A percentile compares a stretch with the other conserved stretches of the same genome.
Evolutionary conservation across 1,140 invertebrate genomes (phyloP).

Genomic region (Drosophila murphyi): DNA sequence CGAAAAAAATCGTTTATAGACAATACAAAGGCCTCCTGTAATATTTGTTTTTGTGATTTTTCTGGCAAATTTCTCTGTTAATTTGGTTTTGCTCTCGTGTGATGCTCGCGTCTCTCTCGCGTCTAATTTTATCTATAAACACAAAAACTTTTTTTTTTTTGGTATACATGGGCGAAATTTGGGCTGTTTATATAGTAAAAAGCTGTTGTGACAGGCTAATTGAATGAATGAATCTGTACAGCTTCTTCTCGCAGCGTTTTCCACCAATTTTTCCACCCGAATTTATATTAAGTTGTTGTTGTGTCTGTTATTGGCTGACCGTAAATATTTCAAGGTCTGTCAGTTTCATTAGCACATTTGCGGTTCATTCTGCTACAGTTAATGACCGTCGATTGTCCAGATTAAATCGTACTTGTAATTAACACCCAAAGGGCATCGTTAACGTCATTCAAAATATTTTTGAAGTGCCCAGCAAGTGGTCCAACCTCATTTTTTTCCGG

Average conservation of each 20-base stretch:
- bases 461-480: constrained; percentile 55
- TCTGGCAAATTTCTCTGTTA: constrained; percentile 13
- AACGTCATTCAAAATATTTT: constrained; percentile 75
- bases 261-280: constrained; percentile 41
- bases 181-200: constrained; percentile 52
- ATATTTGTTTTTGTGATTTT: constrained; percentile 13
- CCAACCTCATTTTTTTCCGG: constrained; percentile 34
- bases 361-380: constrained; percentile 68
- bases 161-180: constrained; percentile 36
- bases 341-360: constrained; percentile 73
- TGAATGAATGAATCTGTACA: constrained; percentile 62
- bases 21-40: background rate
- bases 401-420: constrained; percentile 77
- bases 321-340: constrained; percentile 57
- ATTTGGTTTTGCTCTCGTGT: constrained; percentile 33
- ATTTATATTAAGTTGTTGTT: constrained; percentile 17
- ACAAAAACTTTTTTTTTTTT: constrained; percentile 39
- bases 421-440: constrained; percentile 82
- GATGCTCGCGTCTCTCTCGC: constrained; percentile 25
- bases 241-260: constrained; percentile 27
- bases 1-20: background rate
- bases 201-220: constrained; percentile 58
- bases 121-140: constrained; percentile 77
- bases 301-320: background rate
- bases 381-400: constrained; percentile 78